Base-by-base conservation (phyloP, 1,140 invertebrate species). In the Asbolus verrucosus region DNA sequence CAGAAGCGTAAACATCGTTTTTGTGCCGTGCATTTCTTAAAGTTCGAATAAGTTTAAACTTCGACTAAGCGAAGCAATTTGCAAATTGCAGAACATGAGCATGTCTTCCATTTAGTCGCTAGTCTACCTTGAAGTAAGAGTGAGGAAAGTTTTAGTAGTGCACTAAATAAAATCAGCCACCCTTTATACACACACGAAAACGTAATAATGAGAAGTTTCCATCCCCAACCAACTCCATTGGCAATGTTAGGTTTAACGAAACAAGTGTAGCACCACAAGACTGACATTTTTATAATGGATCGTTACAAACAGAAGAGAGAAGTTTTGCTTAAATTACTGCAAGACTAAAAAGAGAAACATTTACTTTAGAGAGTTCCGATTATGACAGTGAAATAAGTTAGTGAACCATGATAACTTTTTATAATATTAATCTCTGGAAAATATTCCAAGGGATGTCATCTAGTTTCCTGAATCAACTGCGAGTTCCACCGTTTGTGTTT, bases 401-500 rank as follows among this genome's bases (percentile, higher is more conserved):
- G 24, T 27, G n/a, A n/a, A n/a, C n/a, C n/a, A n/a, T n/a, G n/a
- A n/a, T n/a, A n/a, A n/a, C 24, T 60, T 60, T 60, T 33, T 14
- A 60, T 60, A 30, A 1, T 30, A 60, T 30, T 60, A 19, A 27
- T 27, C 14, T 3, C 14, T 13, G 5, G 24, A 60, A 60, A 60
- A 31, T 5, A 31, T 13, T 13, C 11, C 4, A 16, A 60, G 6
- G 11, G 11, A 36, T 36, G 33, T 36, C 33, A 36, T 1, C 59
- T 36, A 36, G 30, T 62, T 21, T 27, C 9, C 36, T 36, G n/a
- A 38, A 31, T 21, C 30, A 36, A 39, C 8, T 33, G 18, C 33
- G 15, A 39, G 30, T 62, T 62, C 16, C 36, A 62, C 6, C 59
- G 59, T 62, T 62, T 62, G 59, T 62, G 33, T 62, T 62, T 62